Evolutionary conservation across 2,797 vertebrate species (phyloP), one percentile per base, ranked within the genome.

Genomic region (Eulemur rubriventer): DNA sequence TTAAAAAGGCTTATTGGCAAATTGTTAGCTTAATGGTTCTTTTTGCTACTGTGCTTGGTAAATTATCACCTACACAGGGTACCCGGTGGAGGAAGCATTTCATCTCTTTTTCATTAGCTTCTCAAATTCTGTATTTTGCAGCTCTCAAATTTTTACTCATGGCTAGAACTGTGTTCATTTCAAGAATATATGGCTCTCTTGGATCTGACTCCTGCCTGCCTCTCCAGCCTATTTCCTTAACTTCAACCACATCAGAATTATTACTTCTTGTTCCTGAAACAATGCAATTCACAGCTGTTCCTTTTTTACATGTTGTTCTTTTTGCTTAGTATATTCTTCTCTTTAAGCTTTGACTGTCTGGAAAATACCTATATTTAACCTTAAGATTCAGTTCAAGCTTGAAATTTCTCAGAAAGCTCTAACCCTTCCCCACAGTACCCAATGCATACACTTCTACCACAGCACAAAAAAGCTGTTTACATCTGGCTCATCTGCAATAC

Each of bases 51-150:
- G 55, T 70, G 59, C n/a, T 91, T 80, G 38, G 38, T 63, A 85
- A 96, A 87, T 69, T 67, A 52, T 9, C n/a, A 67, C 78, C 73
- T 43, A 59, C 22, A 94, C 20, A 93, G 26, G n/a, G 69, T 18
- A 72, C 18, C 35, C 46, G 46, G 33, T 70, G 7, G 67, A 46
- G 65, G 46, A 90, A 84, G 11, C 7, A 48, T 59, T 79, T 95
- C 50, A 80, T 35, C 14, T 78, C 26, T 86, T 88, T 78, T 73
- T 67, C 20, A 43, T 52, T 69, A 91, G 61, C 30, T 92, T 96
- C 93, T n/a, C 73, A 93, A 91, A 92, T 46, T 90, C 52, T 76
- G 24, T 76, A 48, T 72, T 94, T 86, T 61, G 57, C 28, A 91
- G 92, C 59, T 94, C 88, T 85, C n/a, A 57, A 72, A 75, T 43